Evolutionary conservation across 2,113 vertebrate species (phyloP).

Genomic region (Haemorhous mexicanus): DNA sequence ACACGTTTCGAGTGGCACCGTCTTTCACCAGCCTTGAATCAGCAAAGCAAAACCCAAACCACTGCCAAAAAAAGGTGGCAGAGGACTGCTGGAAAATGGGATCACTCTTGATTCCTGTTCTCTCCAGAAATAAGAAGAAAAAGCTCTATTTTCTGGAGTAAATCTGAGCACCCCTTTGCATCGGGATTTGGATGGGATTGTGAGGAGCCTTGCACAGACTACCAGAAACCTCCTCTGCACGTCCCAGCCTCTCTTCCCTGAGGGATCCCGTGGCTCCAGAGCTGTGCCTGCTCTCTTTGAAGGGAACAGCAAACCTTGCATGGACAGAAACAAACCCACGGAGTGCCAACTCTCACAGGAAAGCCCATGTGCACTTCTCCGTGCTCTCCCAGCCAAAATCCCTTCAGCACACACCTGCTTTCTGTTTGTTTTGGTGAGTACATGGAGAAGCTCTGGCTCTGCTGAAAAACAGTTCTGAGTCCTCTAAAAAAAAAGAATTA

Average conservation of each 20-base stretch:
- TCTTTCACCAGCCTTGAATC: neutral
- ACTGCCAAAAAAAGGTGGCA: neutral
- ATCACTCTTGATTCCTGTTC: rapidly evolving
- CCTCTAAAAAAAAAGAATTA: neutral
- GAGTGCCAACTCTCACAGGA: neutral
- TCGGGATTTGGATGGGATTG: neutral
- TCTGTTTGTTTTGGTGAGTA: conserved; percentile 59
- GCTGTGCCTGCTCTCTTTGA: neutral
- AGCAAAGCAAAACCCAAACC: neutral
- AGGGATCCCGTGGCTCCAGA: neutral
- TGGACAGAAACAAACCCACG: neutral
- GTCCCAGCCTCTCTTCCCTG: neutral
- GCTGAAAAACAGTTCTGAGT: neutral
- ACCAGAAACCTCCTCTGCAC: neutral
- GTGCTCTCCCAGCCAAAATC: neutral
- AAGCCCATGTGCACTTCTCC: neutral
- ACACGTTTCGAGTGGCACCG: rapidly evolving
- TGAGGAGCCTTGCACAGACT: neutral
- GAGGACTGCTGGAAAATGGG: neutral
- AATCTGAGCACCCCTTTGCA: neutral
- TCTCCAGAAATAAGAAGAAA: neutral
- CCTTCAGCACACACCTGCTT: conserved; percentile 54
- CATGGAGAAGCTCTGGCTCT: neutral
- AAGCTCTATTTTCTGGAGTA: neutral
- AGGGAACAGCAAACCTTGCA: neutral